phyloP scores from a whole-genome alignment of 2,888 invertebrate genomes.

The Pterobdella sp. region DNA sequence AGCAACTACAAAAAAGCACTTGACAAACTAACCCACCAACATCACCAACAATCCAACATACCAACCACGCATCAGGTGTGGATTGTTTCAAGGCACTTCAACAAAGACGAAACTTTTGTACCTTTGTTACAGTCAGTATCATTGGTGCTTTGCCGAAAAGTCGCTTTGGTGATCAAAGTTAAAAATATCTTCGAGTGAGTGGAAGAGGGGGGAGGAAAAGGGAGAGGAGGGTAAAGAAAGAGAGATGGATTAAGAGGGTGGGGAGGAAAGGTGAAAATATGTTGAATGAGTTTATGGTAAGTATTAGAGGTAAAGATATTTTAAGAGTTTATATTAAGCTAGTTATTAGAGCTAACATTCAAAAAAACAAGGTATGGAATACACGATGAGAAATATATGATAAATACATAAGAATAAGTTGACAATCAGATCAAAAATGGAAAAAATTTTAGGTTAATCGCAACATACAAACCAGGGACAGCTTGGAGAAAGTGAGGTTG shows the following conservation, averaged over 20 bases:
- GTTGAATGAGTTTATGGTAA: not conserved
- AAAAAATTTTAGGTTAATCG: no score
- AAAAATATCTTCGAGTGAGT: slow-evolving; percentile 69
- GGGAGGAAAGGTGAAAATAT: not conserved
- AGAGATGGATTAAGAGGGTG: not conserved
- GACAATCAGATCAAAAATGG: no score
- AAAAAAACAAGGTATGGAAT: no score
- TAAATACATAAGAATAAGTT: no score
- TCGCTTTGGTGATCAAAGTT: slow-evolving; percentile 64
- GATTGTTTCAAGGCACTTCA: slow-evolving; percentile 78
- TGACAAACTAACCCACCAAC: not conserved
- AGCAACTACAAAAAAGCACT: not conserved
- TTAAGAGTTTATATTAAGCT: no score
- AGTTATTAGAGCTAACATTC: no score
- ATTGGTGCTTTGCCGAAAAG: slow-evolving; percentile 70
- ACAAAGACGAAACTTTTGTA: slow-evolving; percentile 76
- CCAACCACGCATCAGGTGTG: slow-evolving; percentile 53
- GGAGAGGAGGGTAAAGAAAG: not conserved
- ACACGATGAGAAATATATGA: no score
- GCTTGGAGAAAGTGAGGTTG: not conserved
- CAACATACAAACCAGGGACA: not conserved
- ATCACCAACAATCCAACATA: not conserved
- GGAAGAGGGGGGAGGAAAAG: not conserved
- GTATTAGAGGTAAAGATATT: no score
- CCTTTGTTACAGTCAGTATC: slow-evolving; percentile 73